These are phyloP conservation scores for Tenodera sinensis DNA, from an alignment of 2,888 invertebrate genomes.

Conservation along the genomic window DNA sequence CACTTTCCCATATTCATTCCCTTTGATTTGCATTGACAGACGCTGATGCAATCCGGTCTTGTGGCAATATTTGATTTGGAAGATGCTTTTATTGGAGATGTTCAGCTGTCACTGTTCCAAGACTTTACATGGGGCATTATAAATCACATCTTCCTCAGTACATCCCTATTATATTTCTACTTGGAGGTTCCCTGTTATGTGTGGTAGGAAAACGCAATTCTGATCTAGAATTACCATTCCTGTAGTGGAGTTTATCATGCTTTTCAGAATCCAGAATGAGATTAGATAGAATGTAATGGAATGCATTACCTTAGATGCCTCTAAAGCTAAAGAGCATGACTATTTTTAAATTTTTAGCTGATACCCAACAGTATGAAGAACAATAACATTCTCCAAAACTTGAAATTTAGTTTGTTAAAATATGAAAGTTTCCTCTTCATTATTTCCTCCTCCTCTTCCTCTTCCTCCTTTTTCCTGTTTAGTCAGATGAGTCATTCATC, in stretches of 20 bases:
- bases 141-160: background rate
- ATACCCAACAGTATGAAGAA: background rate
- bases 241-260: background rate
- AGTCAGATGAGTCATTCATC: too few relatives aligned
- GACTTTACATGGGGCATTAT: background rate
- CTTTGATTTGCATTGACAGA: background rate
- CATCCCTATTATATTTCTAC: background rate
- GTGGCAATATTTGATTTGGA: background rate
- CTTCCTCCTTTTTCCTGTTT: too few relatives aligned
- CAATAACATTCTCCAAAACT: too few relatives aligned
- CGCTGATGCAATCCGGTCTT: background rate
- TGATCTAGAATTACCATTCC: background rate
- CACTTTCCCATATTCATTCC: background rate
- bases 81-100: background rate
- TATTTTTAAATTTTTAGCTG: background rate
- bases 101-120: background rate
- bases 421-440: too few relatives aligned
- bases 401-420: too few relatives aligned
- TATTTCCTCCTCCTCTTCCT: too few relatives aligned
- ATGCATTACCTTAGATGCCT: too few relatives aligned
- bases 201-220: background rate
- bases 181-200: background rate
- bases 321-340: too few relatives aligned
- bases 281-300: background rate
- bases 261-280: background rate